These are phyloP conservation scores for Nemotelus pantherinus DNA, from an alignment of 2,888 invertebrate species.

Conservation along the genomic window DNA sequence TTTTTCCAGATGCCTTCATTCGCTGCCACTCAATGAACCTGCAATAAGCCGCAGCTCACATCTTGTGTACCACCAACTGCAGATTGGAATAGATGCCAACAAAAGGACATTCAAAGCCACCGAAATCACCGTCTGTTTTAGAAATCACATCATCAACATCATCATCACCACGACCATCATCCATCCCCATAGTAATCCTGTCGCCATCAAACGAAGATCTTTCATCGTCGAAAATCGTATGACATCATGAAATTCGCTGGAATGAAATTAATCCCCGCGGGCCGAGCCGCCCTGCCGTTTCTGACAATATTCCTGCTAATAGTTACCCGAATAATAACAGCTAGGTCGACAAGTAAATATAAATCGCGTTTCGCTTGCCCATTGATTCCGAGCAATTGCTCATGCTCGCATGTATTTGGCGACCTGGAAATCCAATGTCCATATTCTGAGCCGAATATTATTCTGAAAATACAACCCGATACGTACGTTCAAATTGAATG, in stretches of 20 bases:
- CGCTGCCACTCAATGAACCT: too few relatives aligned
- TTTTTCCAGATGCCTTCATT: too few relatives aligned
- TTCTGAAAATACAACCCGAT: slow-evolving; percentile 58
- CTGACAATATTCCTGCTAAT: slow-evolving; percentile 3
- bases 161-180: not conserved
- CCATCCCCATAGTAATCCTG: not conserved
- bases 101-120: not conserved
- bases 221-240: slow-evolving; percentile 15
- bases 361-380: slow-evolving; percentile 29
- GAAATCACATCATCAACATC: not conserved
- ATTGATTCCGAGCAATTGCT: slow-evolving; percentile 54
- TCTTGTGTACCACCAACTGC: not conserved
- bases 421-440: slow-evolving; percentile 63
- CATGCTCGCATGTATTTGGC: slow-evolving; percentile 58
- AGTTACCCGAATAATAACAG: not conserved
- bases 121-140: not conserved
- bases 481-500: slow-evolving; percentile 61
- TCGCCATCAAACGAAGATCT: not conserved
- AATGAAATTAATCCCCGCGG: slow-evolving; percentile 6
- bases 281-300: not conserved
- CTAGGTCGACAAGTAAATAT: not conserved
- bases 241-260: slow-evolving; percentile 5
- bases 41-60: too few relatives aligned
- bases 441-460: slow-evolving; percentile 57
- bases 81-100: slow-evolving; percentile 19